Conservation (phyloP, 37 sponge, comb jelly and placozoan species). For the Haliclona indistincta region DNA sequence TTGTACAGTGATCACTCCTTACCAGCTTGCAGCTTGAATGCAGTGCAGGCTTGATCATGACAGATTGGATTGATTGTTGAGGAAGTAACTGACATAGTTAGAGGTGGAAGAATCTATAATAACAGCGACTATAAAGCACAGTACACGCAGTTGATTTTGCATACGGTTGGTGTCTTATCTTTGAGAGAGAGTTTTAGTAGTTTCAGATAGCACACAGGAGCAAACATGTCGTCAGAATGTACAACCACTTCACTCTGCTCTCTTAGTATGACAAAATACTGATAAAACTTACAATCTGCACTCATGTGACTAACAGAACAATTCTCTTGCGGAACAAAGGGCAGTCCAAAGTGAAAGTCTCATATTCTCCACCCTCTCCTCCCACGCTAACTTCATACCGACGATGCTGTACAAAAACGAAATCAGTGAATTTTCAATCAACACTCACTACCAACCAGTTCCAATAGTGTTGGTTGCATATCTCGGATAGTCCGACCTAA, state of each 20-base stretch:
- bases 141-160: background rate
- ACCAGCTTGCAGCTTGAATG: too few species aligned
- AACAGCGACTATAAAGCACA: background rate
- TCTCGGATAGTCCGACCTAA: conserved; percentile 71
- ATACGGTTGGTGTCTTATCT: conserved; percentile 29
- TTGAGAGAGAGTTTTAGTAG: conserved; percentile 59
- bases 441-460: conserved; percentile 52
- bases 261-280: conserved; percentile 8
- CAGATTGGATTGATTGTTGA: too few species aligned
- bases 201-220: conserved; percentile 89
- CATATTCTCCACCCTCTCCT: conserved; percentile 99
- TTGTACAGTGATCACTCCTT: too few species aligned
- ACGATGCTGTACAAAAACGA: conserved; percentile 31
- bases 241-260: conserved; percentile 22
- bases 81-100: too few species aligned
- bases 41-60: too few species aligned
- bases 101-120: background rate
- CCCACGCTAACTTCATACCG: conserved; percentile 92
- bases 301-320: conserved; percentile 56
- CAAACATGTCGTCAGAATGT: conserved; percentile 82
- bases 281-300: background rate
- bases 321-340: conserved; percentile 87
- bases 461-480: conserved; percentile 53
- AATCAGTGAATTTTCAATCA: background rate
- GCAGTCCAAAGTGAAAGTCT: conserved; percentile 93